Evolutionary conservation across 2,888 invertebrate species (phyloP).

Genomic region (Liposcelis brunnea): DNA sequence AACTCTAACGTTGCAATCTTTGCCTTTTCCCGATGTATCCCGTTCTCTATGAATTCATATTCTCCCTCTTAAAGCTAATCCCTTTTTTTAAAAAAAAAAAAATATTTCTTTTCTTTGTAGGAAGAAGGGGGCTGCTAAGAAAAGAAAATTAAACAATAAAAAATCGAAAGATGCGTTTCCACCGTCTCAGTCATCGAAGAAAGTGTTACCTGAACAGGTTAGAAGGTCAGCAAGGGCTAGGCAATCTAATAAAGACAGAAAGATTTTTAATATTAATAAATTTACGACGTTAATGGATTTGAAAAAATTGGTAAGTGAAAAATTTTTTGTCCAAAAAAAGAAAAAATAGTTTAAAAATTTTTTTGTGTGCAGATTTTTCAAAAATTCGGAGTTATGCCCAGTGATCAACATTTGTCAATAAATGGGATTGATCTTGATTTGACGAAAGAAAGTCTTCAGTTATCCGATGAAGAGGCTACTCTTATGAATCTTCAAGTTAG

Average conservation of each 20-base stretch:
- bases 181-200: not conserved
- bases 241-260: not conserved
- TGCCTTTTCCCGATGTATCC: too few species aligned
- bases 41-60: too few species aligned
- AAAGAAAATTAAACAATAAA: not conserved
- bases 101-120: too few species aligned
- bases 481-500: slow-evolving; percentile 17
- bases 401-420: slow-evolving; percentile 19
- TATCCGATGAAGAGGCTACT: slow-evolving; percentile 15
- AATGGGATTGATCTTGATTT: slow-evolving; percentile 17
- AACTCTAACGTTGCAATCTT: not conserved
- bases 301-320: not conserved
- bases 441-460: not conserved
- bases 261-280: not conserved
- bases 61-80: too few species aligned
- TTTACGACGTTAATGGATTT: slow-evolving; percentile 3
- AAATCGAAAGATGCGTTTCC: not conserved
- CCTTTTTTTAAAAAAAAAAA: not conserved
- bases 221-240: slow-evolving; percentile 1
- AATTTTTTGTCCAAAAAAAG: too few species aligned
- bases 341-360: too few species aligned
- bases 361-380: slow-evolving; percentile 20
- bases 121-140: not conserved
- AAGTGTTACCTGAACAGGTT: not conserved
- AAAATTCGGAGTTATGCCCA: slow-evolving; percentile 18